Base-by-base conservation (phyloP, 1,140 invertebrate species). In the Papilio helenus region DNA sequence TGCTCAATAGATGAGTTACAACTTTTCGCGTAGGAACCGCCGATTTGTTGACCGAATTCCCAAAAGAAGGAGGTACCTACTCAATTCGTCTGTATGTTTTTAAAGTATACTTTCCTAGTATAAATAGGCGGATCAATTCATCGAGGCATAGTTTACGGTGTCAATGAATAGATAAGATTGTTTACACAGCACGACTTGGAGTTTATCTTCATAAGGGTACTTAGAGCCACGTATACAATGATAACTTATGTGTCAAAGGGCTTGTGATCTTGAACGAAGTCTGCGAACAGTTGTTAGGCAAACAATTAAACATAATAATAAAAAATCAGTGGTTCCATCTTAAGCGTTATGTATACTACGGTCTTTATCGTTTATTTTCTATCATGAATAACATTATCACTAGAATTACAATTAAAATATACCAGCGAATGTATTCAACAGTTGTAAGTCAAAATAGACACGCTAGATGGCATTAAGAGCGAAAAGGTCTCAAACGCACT, bases 101-200 rank as follows among this genome's bases (percentile, higher is more conserved):
- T n/a, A 26, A 68, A 68, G 16, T 68, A 10, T 68, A 44, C n/a
- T 9, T 72, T 72, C 39, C 71, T 10, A 34, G n/a, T 42, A 23
- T 44, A 23, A 20, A 3, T 39, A 72, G 18, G 18, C 16, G 39
- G 34, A 46, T 73, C 46, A 79, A 23, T 46, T 51, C 49, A 49
- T 80, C 44, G 34, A 82, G 82, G 55, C 81, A 79, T 65, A 84
- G 80, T 84, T 84, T 81, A 80, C 76, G 79, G 72, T 88, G 83
- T 86, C 86, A 88, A 85, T 84, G 83, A 82, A 82, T 81, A 79
- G 89, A 89, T 88, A 88, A 87, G 61, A 80, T 76, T 89, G 87
- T 88, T 89, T 87, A 85, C 81, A 87, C 80, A 85, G 83, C 83
- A 73, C 76, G 89, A 91, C 88, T 88, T 79, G 78, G 39, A 74